Evolutionary conservation across 2,888 invertebrate species (phyloP).

Genomic region (Habroteleia sp.): DNA sequence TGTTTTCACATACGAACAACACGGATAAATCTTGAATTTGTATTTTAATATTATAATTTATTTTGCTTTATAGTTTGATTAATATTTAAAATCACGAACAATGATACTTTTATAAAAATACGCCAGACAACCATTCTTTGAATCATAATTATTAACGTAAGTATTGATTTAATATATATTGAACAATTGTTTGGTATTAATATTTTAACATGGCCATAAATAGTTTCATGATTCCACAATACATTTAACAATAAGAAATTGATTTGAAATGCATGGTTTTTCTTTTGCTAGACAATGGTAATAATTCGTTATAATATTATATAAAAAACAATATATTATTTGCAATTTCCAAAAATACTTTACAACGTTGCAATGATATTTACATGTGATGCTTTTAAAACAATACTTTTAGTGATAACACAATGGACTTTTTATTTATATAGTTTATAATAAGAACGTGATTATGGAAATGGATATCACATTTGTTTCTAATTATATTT

Average conservation of each 20-base stretch:
- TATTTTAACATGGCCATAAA: slow-evolving; percentile 40
- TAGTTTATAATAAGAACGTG: too few species aligned
- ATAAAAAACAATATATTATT: too few species aligned
- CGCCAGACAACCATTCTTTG: slow-evolving; percentile 16
- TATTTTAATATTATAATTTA: slow-evolving; percentile 39
- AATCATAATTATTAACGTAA: slow-evolving; percentile 24
- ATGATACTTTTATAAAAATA: slow-evolving; percentile 11
- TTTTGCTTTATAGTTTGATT: slow-evolving; percentile 23
- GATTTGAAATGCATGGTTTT: too few species aligned
- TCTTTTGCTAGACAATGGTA: too few species aligned
- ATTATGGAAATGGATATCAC: too few species aligned
- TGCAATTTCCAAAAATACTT: too few species aligned
- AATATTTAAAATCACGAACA: slow-evolving; percentile 43
- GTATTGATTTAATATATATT: slow-evolving; percentile 44
- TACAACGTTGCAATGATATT: too few species aligned
- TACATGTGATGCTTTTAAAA: too few species aligned
- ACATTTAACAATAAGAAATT: slow-evolving; percentile 6
- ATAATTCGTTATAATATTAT: too few species aligned
- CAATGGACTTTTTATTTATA: too few species aligned
- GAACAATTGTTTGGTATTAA: slow-evolving; percentile 46
- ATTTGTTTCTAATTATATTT: not conserved
- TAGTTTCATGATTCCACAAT: slow-evolving; percentile 11
- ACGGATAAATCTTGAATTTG: slow-evolving; percentile 28
- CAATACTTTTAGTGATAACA: too few species aligned
- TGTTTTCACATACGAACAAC: slow-evolving; percentile 45